A percentile compares a stretch with the other conserved stretches of the same genome.
Evolutionary conservation across 2,888 invertebrate species (phyloP).

Genomic region (Buathra laborator): DNA sequence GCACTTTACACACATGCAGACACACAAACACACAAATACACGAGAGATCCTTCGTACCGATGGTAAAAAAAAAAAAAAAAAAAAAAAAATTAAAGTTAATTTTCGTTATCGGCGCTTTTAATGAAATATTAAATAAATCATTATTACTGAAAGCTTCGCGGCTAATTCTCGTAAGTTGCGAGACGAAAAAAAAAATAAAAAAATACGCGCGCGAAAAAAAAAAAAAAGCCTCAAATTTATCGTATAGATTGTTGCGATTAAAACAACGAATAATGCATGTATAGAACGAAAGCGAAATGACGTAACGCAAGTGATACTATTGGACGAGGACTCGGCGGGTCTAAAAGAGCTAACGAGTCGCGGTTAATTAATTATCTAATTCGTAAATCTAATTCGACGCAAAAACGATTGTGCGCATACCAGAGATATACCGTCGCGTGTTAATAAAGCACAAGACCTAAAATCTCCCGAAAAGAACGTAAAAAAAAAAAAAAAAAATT

Average conservation of each 20-base stretch:
- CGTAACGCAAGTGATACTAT: constrained; percentile 31
- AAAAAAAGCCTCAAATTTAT: constrained; percentile 38
- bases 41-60: constrained; percentile 10
- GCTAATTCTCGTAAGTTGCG: background rate
- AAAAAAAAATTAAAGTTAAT: background rate
- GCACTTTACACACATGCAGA: constrained; percentile 34
- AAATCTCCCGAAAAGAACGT: background rate
- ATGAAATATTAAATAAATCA: background rate
- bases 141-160: constrained; percentile 8
- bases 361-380: constrained; percentile 18
- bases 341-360: constrained; percentile 14
- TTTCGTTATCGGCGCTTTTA: constrained; percentile 12
- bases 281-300: constrained; percentile 22
- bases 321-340: constrained; percentile 6
- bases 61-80: background rate
- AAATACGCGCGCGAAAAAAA: constrained; percentile 10
- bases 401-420: background rate
- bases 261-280: constrained; percentile 74
- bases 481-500: constrained; percentile 19
- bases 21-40: background rate
- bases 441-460: too few relatives aligned
- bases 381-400: constrained; percentile 41
- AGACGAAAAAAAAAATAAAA: background rate
- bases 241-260: constrained; percentile 66
- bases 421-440: too few relatives aligned